Base-by-base conservation (phyloP, 2,797 vertebrate genomes). In the Tiaroga cobitis region DNA sequence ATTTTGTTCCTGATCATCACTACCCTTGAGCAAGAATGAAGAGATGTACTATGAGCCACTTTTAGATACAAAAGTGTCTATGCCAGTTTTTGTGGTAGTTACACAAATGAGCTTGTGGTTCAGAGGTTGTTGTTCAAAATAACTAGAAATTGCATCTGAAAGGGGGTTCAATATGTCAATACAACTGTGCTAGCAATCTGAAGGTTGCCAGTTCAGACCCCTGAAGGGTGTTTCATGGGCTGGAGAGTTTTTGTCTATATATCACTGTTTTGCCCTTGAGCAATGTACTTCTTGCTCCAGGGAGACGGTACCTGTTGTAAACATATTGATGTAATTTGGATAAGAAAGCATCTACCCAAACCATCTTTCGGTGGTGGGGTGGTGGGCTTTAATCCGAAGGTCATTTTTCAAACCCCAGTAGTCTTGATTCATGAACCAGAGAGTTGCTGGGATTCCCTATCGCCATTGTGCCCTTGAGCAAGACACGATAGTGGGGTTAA, bases 261-360 rank as follows among this genome's bases (percentile, higher is more conserved):
- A 74, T 54, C 77, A 32, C 56, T 80, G 56, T 67, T 80, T 61
- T 85, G 84, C 78, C 84, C 84, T 80, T 85, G 69, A 85, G 83
- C 83, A 59, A 85, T 85, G 83, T 85, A 79, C 83, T 85, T 85
- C 65, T 79, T 85, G 83, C 75, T 85, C 76, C 39, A 68, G 76
- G 49, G 65, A 43, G 43, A 85, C n/a, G 54, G 84, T 63, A 61
- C 16, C 78, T 80, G 77, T 80, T 63, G 67, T 85, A 80, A 85
- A 85, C 67, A 80, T 41, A 73, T 69, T 74, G 84, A 85, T 85
- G 84, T 81, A 80, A 85, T 81, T 81, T 85, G 54, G 83, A 85
- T 85, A 80, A 85, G 83, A 59, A 63, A 72, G 61, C 51, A 69
- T n/a, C 67, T 72, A 67, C 67, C 51, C 68, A 59, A 78, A 77